Evolutionary conservation across 1,140 invertebrate genomes (phyloP).

Genomic region (Ceratosolen solmsi): DNA sequence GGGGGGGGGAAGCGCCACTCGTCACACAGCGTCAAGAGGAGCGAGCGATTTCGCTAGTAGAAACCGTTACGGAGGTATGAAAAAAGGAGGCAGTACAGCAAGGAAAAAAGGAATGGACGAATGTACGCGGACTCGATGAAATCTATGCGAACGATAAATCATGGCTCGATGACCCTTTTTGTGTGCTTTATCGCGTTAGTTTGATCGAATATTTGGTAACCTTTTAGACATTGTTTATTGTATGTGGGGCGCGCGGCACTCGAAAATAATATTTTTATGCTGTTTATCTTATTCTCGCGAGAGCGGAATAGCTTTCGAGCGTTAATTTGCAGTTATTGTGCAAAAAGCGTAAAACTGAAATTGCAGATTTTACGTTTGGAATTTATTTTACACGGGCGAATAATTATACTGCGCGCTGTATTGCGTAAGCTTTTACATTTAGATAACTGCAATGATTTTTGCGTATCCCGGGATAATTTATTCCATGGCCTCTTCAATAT

Average conservation of each 20-base stretch:
- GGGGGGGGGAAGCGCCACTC: too few species aligned
- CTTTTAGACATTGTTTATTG: slow-evolving; percentile 52
- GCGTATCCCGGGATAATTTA: slow-evolving; percentile 46
- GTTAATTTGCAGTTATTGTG: slow-evolving; percentile 54
- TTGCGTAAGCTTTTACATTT: slow-evolving; percentile 54
- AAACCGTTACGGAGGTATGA: slow-evolving; percentile 1
- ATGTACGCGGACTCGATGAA: slow-evolving; percentile 31
- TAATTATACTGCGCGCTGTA: slow-evolving; percentile 49
- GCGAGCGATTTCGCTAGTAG: background rate
- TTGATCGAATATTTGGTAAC: slow-evolving; percentile 53
- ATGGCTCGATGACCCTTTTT: slow-evolving; percentile 51
- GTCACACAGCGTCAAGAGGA: background rate
- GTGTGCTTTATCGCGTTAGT: slow-evolving; percentile 52
- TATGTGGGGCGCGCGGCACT: slow-evolving; percentile 12
- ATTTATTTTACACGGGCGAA: slow-evolving; percentile 54
- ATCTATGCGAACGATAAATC: slow-evolving; percentile 51
- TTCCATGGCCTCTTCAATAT: slow-evolving; percentile 44
- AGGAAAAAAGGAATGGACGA: slow-evolving; percentile 23
- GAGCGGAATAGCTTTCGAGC: slow-evolving; percentile 46
- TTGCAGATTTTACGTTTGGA: slow-evolving; percentile 53
- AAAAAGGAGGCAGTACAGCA: slow-evolving; percentile 7
- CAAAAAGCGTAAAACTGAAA: slow-evolving; percentile 55
- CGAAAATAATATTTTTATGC: slow-evolving; percentile 41
- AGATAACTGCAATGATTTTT: slow-evolving; percentile 53
- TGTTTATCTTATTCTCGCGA: slow-evolving; percentile 51